phyloP scores from a whole-genome alignment of 64 coral and sea anemone species.

The Trachythela sp. region DNA sequence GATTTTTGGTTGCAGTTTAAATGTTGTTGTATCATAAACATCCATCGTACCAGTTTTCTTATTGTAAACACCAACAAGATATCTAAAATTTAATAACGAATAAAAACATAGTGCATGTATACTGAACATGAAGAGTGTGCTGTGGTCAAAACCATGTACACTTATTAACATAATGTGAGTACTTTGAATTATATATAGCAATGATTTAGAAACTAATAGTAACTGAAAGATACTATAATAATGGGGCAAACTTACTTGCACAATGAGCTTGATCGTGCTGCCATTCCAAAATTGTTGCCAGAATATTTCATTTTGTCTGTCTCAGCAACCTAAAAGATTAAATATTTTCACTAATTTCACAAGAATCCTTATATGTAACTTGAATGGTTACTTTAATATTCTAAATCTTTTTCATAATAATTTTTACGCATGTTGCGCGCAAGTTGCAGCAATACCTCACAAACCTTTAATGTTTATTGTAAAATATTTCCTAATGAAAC shows the following conservation, averaged over 20 bases:
- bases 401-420: too few relatives aligned
- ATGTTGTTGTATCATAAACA: slow-evolving; percentile 80
- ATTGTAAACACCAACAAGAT: slow-evolving; percentile 88
- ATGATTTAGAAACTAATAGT: too few relatives aligned
- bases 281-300: slow-evolving; percentile 86
- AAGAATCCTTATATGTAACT: not conserved
- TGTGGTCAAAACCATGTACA: too few relatives aligned
- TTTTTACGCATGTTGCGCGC: too few relatives aligned
- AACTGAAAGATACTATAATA: too few relatives aligned
- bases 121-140: too few relatives aligned
- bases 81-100: slow-evolving; percentile 55
- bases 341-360: not conserved
- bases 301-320: slow-evolving; percentile 85
- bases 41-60: slow-evolving; percentile 70
- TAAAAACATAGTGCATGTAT: not conserved
- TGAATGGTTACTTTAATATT: too few relatives aligned
- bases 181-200: too few relatives aligned
- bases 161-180: too few relatives aligned
- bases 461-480: too few relatives aligned
- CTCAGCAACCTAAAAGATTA: slow-evolving; percentile 57
- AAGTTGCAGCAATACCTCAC: too few relatives aligned
- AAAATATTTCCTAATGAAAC: too few relatives aligned
- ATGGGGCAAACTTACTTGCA: slow-evolving; percentile 73
- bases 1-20: slow-evolving; percentile 74
- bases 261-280: slow-evolving; percentile 67